Evolutionary conservation across 2,797 vertebrate genomes (phyloP), one percentile per base, ranked within the genome.

Genomic region (Cuculus canorus): DNA sequence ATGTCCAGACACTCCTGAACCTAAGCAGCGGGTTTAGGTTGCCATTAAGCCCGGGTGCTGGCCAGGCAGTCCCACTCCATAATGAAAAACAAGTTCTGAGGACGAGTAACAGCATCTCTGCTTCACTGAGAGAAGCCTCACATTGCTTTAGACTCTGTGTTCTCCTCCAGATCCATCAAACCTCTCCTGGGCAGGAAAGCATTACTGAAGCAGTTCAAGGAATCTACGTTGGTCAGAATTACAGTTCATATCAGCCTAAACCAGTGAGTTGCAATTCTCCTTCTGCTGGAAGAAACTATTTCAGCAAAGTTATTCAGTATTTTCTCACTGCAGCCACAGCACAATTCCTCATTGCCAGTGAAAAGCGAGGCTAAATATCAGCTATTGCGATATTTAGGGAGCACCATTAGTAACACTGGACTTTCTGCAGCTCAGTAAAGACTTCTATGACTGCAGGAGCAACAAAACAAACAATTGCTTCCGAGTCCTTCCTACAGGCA

Each of bases 291-390:
- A 90, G 59, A 9, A 82, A 54, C 22, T 57, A 45, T 15, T 87
- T 39, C 81, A 80, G 33, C 57, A 45, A n/a, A 15, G 33, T 54
- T 19, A 35, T 56, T 57, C 9, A 0, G 0, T 9, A 18, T 48
- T 33, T 85, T 65, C 57, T 77, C 92, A 30, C 9, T 18, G 15
- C 71, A 87, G 56, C 47, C 59, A 33, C 27, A 37, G n/a, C 54
- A 24, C 0, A 0, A 13, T 7, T 60, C 37, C 64, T 82, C 2
- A 0, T 48, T 25, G 35, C 2, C 47, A 33, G 30, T 7, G 33
- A 73, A 56, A 54, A 76, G 70, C 6, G 1, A 1, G 64, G n/a
- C 5, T n/a, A n/a, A n/a, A 61, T 23, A 32, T 41, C 3, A 54
- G 35, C 43, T 25, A 35, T 22, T 37, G 37, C 17, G 6, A 60